Base-by-base conservation (phyloP, 2,888 invertebrate species). In the Drosophila heteroneura region DNA sequence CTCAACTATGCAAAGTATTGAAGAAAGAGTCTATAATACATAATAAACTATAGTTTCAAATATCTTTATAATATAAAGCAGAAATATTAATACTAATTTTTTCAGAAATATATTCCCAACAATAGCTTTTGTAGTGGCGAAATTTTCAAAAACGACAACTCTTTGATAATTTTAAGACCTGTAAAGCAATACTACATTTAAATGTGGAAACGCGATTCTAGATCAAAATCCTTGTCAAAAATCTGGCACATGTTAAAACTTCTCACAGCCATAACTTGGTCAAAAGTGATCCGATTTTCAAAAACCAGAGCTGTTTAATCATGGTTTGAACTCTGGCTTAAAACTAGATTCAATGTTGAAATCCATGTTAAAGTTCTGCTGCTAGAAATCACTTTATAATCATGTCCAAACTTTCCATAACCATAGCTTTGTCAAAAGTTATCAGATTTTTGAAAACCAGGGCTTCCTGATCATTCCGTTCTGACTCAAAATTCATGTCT, bases 251-350 rank as follows among this genome's bases (percentile, higher is more conserved):
- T 14, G 6, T 37, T 16, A 37, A n/a, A n/a, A 41, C 10, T 10
- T 10, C 10, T 5, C 5, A n/a, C n/a, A 5, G 41, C 10, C 10
- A 41, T 41, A n/a, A n/a, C n/a, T 10, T 41, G 10, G 10, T n/a
- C 4, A n/a, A 41, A 41, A n/a, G 0, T 41, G 0, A 10, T 5
- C n/a, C 0, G 9, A 10, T 4, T 39, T 9, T 7, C 19, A 39
- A 39, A 35, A 39, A 39, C 19, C 39, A 39, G 3, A 39, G 39
- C 3, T 39, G 19, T 19, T 19, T 10, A n/a, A 39, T 10, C 0
- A 4, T 4, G 3, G 4, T 4, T 39, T 39, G 1, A 39, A 0
- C 9, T 41, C n/a, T 12, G n/a, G 37, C 5, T n/a, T 41, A 41
- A 41, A n/a, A n/a, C 5, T n/a, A 10, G 3, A 44, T 22, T 44